phyloP scores from a whole-genome alignment of 2,113 vertebrate species.

The Elephas maximus region DNA sequence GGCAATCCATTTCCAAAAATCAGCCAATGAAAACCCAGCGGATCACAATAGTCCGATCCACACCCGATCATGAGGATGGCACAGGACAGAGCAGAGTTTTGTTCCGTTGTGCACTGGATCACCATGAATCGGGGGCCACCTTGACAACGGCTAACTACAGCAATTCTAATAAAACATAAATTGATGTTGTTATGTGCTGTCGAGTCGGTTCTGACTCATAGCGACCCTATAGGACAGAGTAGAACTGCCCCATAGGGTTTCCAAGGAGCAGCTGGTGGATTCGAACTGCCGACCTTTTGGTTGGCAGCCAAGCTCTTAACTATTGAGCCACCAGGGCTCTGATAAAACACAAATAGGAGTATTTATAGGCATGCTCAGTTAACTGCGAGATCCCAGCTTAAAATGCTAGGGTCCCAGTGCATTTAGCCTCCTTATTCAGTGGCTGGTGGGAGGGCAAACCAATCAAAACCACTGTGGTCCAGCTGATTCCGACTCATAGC shows the following conservation, averaged over 20 bases:
- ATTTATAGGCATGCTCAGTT: not conserved
- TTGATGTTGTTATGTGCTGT: too few species aligned
- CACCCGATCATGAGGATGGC: not conserved
- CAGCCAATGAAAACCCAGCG: not conserved
- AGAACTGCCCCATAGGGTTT: too few species aligned
- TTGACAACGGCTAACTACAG: not conserved
- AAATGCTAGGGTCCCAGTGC: fast-evolving
- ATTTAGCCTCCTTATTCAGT: too few species aligned
- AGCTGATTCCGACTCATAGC: too few species aligned
- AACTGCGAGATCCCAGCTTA: not conserved
- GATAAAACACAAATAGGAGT: not conserved
- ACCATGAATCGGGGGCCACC: not conserved
- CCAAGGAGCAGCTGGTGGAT: too few species aligned
- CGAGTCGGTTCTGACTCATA: too few species aligned
- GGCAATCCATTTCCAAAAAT: not conserved
- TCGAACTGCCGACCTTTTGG: too few species aligned
- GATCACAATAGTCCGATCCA: not conserved
- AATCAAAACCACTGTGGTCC: too few species aligned
- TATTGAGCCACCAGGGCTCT: too few species aligned
- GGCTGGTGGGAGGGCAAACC: not conserved
- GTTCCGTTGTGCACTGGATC: not conserved
- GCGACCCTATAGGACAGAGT: too few species aligned
- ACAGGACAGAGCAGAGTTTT: not conserved
- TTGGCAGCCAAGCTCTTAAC: too few species aligned
- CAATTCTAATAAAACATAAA: not conserved